Percentiles rank a stretch among this genome's conserved stretches.
Conservation (phyloP, 1,140 invertebrate genomes). For the Eciton burchellii region DNA sequence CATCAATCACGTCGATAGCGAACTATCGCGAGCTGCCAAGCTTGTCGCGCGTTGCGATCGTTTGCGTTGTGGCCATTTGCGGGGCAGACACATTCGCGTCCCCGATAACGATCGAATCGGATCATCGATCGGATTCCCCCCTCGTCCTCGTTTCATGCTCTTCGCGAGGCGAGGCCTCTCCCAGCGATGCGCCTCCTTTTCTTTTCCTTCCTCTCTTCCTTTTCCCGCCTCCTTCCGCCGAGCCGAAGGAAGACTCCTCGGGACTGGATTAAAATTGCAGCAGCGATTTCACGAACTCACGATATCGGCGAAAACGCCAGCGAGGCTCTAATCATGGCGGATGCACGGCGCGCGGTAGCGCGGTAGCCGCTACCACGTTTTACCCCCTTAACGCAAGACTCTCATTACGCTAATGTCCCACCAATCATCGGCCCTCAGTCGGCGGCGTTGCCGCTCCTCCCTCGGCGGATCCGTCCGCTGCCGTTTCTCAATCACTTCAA, state of each 20-base stretch:
- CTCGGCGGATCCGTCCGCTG: constrained; percentile 10
- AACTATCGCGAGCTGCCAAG: constrained; percentile 22
- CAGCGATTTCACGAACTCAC: constrained; percentile 78
- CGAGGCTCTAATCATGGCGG: constrained; percentile 82
- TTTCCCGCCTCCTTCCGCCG: constrained; percentile 3
- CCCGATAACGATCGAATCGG: constrained; percentile 13
- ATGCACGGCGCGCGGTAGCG: constrained; percentile 75
- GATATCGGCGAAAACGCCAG: constrained; percentile 74
- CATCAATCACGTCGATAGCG: constrained; percentile 63
- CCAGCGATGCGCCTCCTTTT: not conserved
- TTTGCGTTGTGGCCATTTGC: constrained; percentile 4
- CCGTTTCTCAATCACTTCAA: constrained; percentile 79
- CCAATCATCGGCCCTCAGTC: constrained; percentile 81
- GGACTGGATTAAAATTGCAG: constrained; percentile 82
- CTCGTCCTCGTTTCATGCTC: constrained; percentile 28
- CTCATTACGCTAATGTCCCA: constrained; percentile 83
- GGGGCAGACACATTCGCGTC: not conserved
- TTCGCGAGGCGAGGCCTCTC: not conserved
- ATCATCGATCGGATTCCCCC: not conserved
- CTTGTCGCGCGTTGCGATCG: constrained; percentile 15
- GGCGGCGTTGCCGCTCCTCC: constrained; percentile 72
- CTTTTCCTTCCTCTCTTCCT: constrained; percentile 4
- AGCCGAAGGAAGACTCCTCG: constrained; percentile 56
- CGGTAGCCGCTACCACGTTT: constrained; percentile 79
- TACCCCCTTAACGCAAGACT: constrained; percentile 80